Evolutionary conservation across 2,113 vertebrate species (phyloP).

Genomic region (Trogon melanurus): DNA sequence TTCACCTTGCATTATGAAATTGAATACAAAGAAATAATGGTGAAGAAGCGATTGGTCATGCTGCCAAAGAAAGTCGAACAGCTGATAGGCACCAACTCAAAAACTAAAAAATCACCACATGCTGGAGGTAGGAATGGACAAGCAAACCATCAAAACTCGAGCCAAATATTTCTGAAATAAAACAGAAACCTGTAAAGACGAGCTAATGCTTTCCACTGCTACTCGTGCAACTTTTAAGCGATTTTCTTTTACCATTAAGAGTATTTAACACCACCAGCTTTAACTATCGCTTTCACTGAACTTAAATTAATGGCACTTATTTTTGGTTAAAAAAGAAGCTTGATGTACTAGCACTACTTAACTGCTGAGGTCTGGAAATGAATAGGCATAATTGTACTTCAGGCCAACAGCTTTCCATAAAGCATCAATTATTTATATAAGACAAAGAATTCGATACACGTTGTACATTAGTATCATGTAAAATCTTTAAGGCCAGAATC

Average conservation of each 20-base stretch:
- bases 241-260: not conserved
- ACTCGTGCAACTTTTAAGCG: not conserved
- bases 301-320: slow-evolving; percentile 27
- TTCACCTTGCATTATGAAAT: not conserved
- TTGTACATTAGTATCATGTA: not conserved
- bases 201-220: not conserved
- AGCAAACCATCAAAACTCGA: not conserved
- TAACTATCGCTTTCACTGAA: not conserved
- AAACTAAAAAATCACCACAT: not conserved
- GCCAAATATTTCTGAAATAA: not conserved
- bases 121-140: not conserved
- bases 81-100: not conserved
- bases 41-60: not conserved
- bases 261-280: slow-evolving; percentile 18
- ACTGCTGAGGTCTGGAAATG: slow-evolving; percentile 47
- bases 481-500: slow-evolving; percentile 43
- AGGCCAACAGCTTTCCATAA: slow-evolving; percentile 37
- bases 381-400: slow-evolving; percentile 39
- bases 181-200: not conserved
- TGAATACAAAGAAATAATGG: not conserved
- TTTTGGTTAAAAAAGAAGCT: slow-evolving; percentile 38
- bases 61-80: not conserved
- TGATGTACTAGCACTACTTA: slow-evolving; percentile 21
- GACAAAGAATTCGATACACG: slow-evolving; percentile 1
- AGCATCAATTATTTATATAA: slow-evolving; percentile 30